These are phyloP conservation scores for Germaria angustata DNA, from an alignment of 2,888 invertebrate genomes.

Conservation along the genomic window DNA sequence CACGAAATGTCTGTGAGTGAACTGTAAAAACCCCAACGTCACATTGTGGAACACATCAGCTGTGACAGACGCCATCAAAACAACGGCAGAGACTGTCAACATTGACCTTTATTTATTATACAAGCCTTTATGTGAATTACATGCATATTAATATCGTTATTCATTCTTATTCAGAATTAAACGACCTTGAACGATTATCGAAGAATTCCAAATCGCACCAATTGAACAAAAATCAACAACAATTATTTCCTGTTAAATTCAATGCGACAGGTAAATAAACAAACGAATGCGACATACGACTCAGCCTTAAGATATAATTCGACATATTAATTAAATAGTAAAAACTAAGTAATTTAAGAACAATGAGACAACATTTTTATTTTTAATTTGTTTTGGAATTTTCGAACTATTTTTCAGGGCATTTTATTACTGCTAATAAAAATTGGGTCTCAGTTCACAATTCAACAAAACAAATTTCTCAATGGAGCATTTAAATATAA, in stretches of 20 bases:
- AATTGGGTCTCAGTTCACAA: neutral
- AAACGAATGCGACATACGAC: neutral
- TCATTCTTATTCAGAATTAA: neutral
- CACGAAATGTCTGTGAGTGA: no score
- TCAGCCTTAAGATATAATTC: neutral
- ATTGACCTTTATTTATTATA: no score
- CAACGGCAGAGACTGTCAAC: no score
- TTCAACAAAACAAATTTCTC: neutral
- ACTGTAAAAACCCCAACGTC: no score
- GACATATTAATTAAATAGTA: neutral
- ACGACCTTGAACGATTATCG: constrained; percentile 27
- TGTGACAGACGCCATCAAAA: no score
- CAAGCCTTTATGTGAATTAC: no score
- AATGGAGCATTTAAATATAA: no score
- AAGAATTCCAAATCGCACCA: neutral
- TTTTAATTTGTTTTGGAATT: neutral
- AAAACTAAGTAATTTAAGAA: neutral
- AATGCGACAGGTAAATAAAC: neutral
- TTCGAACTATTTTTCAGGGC: neutral
- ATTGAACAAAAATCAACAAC: neutral
- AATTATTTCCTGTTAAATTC: constrained; percentile 1
- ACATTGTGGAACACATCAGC: no score
- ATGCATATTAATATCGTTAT: neutral
- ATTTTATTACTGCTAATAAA: neutral
- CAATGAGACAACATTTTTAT: neutral